These are phyloP conservation scores for Raja brachyura DNA, from an alignment of 2,113 vertebrate species.

Conservation along the genomic window DNA sequence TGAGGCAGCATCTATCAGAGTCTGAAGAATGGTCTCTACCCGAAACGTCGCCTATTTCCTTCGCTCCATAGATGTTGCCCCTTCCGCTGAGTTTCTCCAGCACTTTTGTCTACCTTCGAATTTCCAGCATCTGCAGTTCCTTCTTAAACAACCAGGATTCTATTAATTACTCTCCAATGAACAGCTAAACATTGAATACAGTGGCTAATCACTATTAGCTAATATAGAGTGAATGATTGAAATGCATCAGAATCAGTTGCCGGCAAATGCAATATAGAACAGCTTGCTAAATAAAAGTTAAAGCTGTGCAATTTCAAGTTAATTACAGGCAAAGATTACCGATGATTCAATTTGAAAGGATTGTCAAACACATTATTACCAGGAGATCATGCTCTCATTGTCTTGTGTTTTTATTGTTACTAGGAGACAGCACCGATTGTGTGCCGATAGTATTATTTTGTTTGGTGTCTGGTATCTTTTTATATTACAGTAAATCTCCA, in stretches of 20 bases:
- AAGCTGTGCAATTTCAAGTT: background rate
- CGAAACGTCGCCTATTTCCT: too few species aligned
- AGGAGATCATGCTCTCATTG: background rate
- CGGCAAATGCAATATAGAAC: background rate
- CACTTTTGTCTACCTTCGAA: too few species aligned
- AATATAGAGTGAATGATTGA: background rate
- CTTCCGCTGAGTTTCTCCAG: too few species aligned
- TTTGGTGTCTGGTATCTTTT: background rate
- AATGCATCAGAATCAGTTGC: background rate
- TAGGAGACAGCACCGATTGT: background rate
- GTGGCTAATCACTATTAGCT: background rate
- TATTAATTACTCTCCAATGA: background rate
- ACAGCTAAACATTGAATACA: background rate
- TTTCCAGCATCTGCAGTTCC: too few species aligned
- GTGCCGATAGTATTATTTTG: background rate
- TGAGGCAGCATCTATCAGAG: too few species aligned
- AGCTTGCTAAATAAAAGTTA: background rate
- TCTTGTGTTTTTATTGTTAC: background rate
- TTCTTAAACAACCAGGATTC: background rate
- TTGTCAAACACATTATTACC: slow-evolving; percentile 1
- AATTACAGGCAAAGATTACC: background rate
- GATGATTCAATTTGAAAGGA: background rate
- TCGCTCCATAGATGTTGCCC: too few species aligned
- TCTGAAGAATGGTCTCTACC: too few species aligned
- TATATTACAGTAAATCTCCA: background rate